A percentile compares a stretch with the other conserved stretches of the same genome.
Evolutionary conservation across 1,140 invertebrate species (phyloP).

Genomic region (Zaprionus africanus): DNA sequence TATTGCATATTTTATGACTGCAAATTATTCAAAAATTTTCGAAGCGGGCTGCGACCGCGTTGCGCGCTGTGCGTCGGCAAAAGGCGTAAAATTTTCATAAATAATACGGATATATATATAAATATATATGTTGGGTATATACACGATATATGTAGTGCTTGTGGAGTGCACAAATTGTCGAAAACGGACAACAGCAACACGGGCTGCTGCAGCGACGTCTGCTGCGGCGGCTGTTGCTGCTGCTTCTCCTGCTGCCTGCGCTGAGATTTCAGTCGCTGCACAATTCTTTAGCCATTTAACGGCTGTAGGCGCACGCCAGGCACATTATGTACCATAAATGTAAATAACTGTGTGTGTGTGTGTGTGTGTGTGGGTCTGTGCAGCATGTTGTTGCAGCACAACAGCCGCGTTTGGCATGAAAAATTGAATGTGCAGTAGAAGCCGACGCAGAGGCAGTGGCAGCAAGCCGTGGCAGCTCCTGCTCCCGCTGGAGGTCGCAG

Average conservation of each 20-base stretch:
- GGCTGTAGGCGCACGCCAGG: constrained; percentile 25
- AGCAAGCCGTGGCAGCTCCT: background rate
- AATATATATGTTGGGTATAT: constrained; percentile 4
- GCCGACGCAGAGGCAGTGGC: background rate
- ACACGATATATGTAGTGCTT: constrained; percentile 20
- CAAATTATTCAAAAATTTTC: constrained; percentile 85
- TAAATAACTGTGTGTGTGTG: constrained; percentile 17
- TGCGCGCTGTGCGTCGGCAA: constrained; percentile 43
- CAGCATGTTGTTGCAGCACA: constrained; percentile 59
- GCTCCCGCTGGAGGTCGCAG: background rate
- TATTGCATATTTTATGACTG: constrained; percentile 85
- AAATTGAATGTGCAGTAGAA: constrained; percentile 69
- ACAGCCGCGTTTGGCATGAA: constrained; percentile 79
- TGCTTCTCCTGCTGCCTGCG: background rate
- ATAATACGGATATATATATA: constrained; percentile 47
- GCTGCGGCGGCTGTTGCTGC: too few relatives aligned
- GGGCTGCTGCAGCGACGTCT: background rate
- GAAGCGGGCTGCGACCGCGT: constrained; percentile 60
- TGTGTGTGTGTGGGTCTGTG: constrained; percentile 33
- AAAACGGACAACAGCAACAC: constrained; percentile 66
- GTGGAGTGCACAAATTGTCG: constrained; percentile 71
- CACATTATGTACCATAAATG: constrained; percentile 32
- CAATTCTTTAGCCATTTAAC: constrained; percentile 51
- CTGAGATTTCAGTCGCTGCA: constrained; percentile 45
- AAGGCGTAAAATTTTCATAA: constrained; percentile 64